Evolutionary conservation across 2,888 invertebrate species (phyloP), one percentile per base, ranked within the genome.

Genomic region (Graphium colonna): DNA sequence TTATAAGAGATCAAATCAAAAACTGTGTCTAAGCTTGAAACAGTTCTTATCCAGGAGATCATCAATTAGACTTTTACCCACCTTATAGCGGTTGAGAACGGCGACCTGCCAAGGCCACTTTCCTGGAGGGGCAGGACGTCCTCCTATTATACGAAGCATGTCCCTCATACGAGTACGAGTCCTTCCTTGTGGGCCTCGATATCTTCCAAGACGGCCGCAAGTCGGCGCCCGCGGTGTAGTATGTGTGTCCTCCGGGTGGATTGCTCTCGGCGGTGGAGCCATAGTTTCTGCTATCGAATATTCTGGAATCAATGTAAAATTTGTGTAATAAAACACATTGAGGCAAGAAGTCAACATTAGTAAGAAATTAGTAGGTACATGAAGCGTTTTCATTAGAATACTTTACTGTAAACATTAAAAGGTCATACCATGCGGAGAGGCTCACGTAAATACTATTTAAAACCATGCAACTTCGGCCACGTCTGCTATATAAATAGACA

Each of bases 51-150:
- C n/a, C n/a, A n/a, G n/a, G n/a, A n/a, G n/a, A n/a, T n/a, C n/a
- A n/a, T n/a, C n/a, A n/a, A n/a, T n/a, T n/a, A n/a, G n/a, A n/a
- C n/a, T n/a, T n/a, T n/a, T n/a, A n/a, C n/a, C n/a, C n/a, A 95
- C 96, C 91, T 93, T 93, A 77, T 92, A 94, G 69, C 94, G 91
- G 78, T 97, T 97, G 55, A 98, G 91, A 49, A 98, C 93, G 48
- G 96, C 97, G 15, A 96, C 97, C 86, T 97, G 97, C 97, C 98
- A 98, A 0, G 97, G 97, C 97, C 98, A 98, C 71, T 94, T 95
- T 36, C 96, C 95, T 45, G 92, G 94, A 9, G 92, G 89, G 0
- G 96, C 92, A 38, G 95, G 94, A 49, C 93, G 90, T 0, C 98
- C 98, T 0, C 98, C 98, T 52, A 98, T 95, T 56, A 98, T 97